Conservation (phyloP, 2,888 invertebrate species). For the Netelia fuscicornis region DNA sequence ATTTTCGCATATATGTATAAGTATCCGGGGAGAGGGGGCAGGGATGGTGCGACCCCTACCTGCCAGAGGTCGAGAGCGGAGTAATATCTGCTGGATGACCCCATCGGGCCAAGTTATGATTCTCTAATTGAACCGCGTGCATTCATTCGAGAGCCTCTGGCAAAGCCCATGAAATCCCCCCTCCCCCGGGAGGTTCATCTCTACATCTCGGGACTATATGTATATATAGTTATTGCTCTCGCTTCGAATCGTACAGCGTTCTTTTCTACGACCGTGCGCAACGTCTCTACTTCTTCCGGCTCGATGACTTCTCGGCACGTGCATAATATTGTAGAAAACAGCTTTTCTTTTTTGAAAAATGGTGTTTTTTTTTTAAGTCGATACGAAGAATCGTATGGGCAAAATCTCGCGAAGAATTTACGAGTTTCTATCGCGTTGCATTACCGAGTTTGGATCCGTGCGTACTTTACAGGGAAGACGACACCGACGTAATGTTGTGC, state of each 20-base stretch:
- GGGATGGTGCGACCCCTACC: slow-evolving; percentile 31
- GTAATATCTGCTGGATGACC: slow-evolving; percentile 82
- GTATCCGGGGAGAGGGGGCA: background rate
- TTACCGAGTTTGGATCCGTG: background rate
- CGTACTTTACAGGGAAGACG: background rate
- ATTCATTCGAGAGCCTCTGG: slow-evolving; percentile 79
- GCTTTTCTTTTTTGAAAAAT: too few relatives aligned
- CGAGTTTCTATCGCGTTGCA: slow-evolving; percentile 8
- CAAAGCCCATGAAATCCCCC: slow-evolving; percentile 74
- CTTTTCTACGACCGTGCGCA: background rate
- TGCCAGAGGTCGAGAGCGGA: slow-evolving; percentile 72
- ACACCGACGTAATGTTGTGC: slow-evolving; percentile 81
- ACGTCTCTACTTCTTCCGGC: background rate
- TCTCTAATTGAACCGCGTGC: slow-evolving; percentile 83
- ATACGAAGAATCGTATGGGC: background rate
- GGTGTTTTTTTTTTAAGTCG: too few relatives aligned
- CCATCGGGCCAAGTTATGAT: slow-evolving; percentile 83
- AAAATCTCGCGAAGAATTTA: background rate
- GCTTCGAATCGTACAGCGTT: background rate
- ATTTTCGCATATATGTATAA: slow-evolving; percentile 1
- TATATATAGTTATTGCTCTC: background rate
- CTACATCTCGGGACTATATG: slow-evolving; percentile 6
- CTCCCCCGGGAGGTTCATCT: slow-evolving; percentile 10
- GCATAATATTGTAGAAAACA: too few relatives aligned
- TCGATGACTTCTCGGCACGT: background rate